phyloP scores from a whole-genome alignment of 1,140 invertebrate genomes.

The Orussus abietinus region DNA sequence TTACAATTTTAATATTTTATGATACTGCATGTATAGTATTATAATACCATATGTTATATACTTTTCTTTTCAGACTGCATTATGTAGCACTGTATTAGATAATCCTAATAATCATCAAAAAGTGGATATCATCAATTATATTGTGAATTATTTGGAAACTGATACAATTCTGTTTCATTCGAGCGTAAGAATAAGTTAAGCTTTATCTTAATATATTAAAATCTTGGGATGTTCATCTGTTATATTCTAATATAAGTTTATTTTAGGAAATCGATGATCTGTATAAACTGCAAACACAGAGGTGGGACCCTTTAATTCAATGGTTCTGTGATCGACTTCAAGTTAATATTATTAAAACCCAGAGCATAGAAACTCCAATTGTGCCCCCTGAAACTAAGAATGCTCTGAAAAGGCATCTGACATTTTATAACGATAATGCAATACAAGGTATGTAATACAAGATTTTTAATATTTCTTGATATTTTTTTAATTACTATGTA shows the following conservation, averaged over 20 bases:
- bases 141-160: constrained; percentile 80
- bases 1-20: background rate
- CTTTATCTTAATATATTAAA: constrained; percentile 5
- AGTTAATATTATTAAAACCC: constrained; percentile 69
- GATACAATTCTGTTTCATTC: constrained; percentile 82
- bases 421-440: constrained; percentile 74
- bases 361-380: constrained; percentile 62
- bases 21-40: constrained; percentile 15
- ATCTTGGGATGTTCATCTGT: constrained; percentile 7
- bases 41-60: constrained; percentile 17
- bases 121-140: constrained; percentile 70
- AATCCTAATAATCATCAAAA: constrained; percentile 82
- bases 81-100: constrained; percentile 86
- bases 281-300: constrained; percentile 67
- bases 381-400: constrained; percentile 65
- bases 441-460: constrained; percentile 64
- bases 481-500: constrained; percentile 8
- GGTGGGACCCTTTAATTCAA: constrained; percentile 85
- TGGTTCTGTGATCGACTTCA: constrained; percentile 83
- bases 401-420: constrained; percentile 66
- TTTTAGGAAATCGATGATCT: constrained; percentile 70
- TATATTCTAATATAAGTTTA: constrained; percentile 13
- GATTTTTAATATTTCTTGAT: constrained; percentile 10
- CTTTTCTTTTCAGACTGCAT: constrained; percentile 66
- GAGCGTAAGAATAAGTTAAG: constrained; percentile 53